phyloP scores from a whole-genome alignment of 2,113 vertebrate genomes.

The Lethenteron reissneri region DNA sequence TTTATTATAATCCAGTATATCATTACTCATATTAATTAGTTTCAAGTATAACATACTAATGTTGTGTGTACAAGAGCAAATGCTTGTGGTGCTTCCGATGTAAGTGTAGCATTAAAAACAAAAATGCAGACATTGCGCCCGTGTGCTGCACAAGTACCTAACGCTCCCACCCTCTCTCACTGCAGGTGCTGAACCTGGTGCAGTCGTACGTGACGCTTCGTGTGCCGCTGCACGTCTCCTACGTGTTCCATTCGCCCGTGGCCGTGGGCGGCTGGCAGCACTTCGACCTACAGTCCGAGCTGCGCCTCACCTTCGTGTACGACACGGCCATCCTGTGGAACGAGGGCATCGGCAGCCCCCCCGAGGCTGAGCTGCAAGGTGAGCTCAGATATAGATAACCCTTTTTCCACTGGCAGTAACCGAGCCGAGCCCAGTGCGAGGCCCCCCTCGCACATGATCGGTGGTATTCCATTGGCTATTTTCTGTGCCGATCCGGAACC shows the following conservation, averaged over 20 bases:
- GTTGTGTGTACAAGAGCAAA: no score
- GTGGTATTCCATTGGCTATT: no score
- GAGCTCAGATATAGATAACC: neutral
- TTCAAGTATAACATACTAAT: no score
- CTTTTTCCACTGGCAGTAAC: no score
- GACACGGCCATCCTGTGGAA: slow-evolving; percentile 41
- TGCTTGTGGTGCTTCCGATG: no score
- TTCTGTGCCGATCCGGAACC: no score
- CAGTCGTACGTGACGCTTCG: slow-evolving; percentile 34
- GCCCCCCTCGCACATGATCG: no score
- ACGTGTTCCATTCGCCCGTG: slow-evolving; percentile 33
- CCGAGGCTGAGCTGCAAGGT: slow-evolving; percentile 37
- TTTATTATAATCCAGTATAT: no score
- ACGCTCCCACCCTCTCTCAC: neutral
- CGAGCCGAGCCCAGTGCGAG: no score
- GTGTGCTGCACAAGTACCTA: no score
- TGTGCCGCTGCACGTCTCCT: slow-evolving; percentile 32
- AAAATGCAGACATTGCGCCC: no score
- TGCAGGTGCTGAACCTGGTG: slow-evolving; percentile 35
- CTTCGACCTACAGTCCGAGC: slow-evolving; percentile 38
- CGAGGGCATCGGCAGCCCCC: slow-evolving; percentile 32
- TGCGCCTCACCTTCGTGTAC: slow-evolving; percentile 38
- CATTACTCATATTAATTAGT: no score
- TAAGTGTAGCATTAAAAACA: neutral
- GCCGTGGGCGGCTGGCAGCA: slow-evolving; percentile 34